Percentiles rank a stretch among this genome's conserved stretches.
phyloP scores from a whole-genome alignment of 2,888 invertebrate genomes.

The Hemistola chrysoprasaria region DNA sequence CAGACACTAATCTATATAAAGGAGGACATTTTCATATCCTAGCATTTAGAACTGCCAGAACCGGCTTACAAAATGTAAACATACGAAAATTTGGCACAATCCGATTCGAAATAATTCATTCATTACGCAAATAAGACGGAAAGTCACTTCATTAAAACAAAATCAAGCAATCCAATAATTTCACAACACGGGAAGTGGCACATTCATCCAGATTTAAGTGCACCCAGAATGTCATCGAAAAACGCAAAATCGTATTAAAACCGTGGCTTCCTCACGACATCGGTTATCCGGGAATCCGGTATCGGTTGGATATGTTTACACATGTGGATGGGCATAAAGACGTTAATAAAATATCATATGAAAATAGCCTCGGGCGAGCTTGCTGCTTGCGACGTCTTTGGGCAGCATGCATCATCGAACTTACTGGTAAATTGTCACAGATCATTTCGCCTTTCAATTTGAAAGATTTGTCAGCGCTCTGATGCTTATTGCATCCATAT shows the following conservation, averaged over 20 bases:
- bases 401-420: slow-evolving; percentile 5
- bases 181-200: slow-evolving; percentile 9
- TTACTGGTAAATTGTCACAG: background rate
- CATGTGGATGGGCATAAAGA: slow-evolving; percentile 65
- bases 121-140: too few relatives aligned
- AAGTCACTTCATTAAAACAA: slow-evolving; percentile 5
- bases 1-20: too few relatives aligned
- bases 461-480: background rate
- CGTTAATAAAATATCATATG: slow-evolving; percentile 56
- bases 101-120: too few relatives aligned
- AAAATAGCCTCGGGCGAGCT: slow-evolving; percentile 41
- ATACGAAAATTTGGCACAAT: background rate
- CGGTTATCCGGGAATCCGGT: slow-evolving; percentile 40
- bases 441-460: too few relatives aligned
- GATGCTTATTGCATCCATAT: background rate
- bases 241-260: slow-evolving; percentile 18
- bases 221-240: slow-evolving; percentile 16
- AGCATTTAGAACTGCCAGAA: too few relatives aligned
- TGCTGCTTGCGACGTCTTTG: too few relatives aligned
- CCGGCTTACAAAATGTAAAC: too few relatives aligned
- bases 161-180: too few relatives aligned
- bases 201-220: slow-evolving; percentile 13
- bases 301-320: slow-evolving; percentile 55
- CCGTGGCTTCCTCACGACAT: slow-evolving; percentile 9
- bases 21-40: too few relatives aligned